Percentiles rank a stretch among this genome's conserved stretches.
Conservation (phyloP, 2,797 vertebrate genomes). For the Cossypha dichroa region DNA sequence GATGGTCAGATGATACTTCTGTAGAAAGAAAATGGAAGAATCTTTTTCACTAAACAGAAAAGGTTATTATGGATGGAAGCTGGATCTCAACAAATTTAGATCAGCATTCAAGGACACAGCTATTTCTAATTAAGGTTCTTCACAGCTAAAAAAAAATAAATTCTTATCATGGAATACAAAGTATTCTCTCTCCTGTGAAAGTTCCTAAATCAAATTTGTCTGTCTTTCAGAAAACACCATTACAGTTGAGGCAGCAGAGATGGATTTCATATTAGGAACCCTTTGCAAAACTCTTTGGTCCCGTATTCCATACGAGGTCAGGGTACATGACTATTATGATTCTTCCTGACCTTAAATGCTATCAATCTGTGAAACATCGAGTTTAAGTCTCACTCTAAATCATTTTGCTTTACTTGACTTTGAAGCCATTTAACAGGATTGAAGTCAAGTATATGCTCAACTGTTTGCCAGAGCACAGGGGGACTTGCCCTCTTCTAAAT, state of each 20-base stretch:
- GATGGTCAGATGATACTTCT: background rate
- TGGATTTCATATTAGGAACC: background rate
- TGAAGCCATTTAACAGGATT: background rate
- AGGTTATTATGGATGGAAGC: background rate
- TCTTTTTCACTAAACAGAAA: background rate
- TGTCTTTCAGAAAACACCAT: background rate
- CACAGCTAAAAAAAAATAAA: background rate
- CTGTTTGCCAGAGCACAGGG: background rate
- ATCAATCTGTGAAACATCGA: background rate
- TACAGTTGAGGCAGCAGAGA: background rate
- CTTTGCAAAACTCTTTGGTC: background rate
- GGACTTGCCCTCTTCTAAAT: background rate
- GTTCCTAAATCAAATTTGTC: background rate
- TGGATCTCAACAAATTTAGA: background rate
- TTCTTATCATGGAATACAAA: background rate
- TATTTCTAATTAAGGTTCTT: background rate
- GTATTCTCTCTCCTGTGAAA: background rate
- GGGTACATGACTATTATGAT: background rate
- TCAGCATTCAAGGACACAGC: background rate
- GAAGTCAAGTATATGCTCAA: background rate
- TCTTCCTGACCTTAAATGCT: background rate
- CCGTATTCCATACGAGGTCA: background rate
- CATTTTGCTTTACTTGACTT: background rate
- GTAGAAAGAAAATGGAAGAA: background rate
- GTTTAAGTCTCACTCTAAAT: background rate